Evolutionary conservation across 2,888 invertebrate species (phyloP).

Genomic region (Ochlodes sylvanus): DNA sequence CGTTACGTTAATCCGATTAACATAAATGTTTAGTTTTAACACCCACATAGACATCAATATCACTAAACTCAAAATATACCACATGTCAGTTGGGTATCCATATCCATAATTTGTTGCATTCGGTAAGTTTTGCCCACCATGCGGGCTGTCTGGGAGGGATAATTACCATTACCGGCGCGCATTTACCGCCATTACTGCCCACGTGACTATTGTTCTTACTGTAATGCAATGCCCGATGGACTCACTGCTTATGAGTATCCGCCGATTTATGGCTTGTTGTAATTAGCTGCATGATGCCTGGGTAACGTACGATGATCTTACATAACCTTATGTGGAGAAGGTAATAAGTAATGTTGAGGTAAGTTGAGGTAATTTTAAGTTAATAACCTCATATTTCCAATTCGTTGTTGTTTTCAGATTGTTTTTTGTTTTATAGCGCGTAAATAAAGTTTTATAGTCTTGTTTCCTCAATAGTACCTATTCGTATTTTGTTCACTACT

Average conservation of each 20-base stretch:
- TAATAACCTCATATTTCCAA: too few species aligned
- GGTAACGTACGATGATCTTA: conserved; percentile 11
- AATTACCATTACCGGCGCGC: conserved; percentile 49
- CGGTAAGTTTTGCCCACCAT: conserved; percentile 41
- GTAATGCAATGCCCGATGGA: conserved; percentile 47
- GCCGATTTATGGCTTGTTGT: conserved; percentile 31
- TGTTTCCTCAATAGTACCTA: neutral
- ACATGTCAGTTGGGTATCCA: conserved; percentile 17
- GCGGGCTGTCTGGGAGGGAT: conserved; percentile 46
- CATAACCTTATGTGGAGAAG: conserved; percentile 12
- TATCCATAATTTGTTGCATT: conserved; percentile 45
- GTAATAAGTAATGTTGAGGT: neutral
- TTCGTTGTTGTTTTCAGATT: too few species aligned
- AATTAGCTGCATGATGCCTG: conserved; percentile 26
- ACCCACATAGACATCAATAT: conserved; percentile 43
- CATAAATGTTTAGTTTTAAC: conserved; percentile 23
- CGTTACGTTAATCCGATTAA: conserved; percentile 18
- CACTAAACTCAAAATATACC: conserved; percentile 41
- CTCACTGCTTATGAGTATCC: conserved; percentile 43
- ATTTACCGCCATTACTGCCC: conserved; percentile 44
- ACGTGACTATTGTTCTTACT: conserved; percentile 51
- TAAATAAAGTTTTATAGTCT: too few species aligned
- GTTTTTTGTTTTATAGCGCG: too few species aligned
- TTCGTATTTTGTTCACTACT: neutral
- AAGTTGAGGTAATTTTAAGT: neutral